Evolutionary conservation across 2,888 invertebrate species (phyloP).

Genomic region (Cremastobaeus sp.): DNA sequence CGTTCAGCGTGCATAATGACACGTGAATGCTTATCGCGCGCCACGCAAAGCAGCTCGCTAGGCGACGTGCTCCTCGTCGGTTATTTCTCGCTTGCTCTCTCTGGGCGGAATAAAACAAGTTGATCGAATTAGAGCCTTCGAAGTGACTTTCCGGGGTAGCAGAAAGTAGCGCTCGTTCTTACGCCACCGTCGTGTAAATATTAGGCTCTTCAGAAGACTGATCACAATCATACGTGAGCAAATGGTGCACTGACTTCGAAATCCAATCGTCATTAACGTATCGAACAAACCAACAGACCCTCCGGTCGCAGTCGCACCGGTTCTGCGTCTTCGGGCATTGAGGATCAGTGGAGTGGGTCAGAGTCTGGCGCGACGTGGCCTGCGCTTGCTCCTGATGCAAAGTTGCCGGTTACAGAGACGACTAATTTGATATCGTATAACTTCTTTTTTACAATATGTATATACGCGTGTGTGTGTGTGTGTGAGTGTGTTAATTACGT

Average conservation of each 20-base stretch:
- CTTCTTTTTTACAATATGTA: not conserved
- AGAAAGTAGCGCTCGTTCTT: conserved; percentile 36
- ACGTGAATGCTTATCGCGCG: conserved; percentile 52
- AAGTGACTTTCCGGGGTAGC: conserved; percentile 39
- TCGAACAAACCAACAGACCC: no score
- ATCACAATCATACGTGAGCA: conserved; percentile 59
- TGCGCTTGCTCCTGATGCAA: no score
- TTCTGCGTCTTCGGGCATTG: no score
- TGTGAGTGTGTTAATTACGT: not conserved
- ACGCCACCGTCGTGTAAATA: conserved; percentile 30
- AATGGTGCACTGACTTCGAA: conserved; percentile 46
- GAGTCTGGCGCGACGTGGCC: no score
- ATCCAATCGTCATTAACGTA: conserved; percentile 13
- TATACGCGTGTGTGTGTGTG: not conserved
- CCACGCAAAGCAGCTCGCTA: conserved; percentile 50
- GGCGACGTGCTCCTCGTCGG: conserved; percentile 30
- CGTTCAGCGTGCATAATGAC: conserved; percentile 49
- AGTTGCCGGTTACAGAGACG: no score
- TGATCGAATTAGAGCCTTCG: conserved; percentile 54
- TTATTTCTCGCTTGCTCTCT: conserved; percentile 15
- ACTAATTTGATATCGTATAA: conserved; percentile 10
- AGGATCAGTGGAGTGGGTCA: no score
- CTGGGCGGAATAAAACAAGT: conserved; percentile 61
- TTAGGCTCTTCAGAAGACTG: conserved; percentile 43
- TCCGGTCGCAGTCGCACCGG: no score